Evolutionary conservation across 2,888 invertebrate genomes (phyloP).

Genomic region (Lithophane ornitopus): DNA sequence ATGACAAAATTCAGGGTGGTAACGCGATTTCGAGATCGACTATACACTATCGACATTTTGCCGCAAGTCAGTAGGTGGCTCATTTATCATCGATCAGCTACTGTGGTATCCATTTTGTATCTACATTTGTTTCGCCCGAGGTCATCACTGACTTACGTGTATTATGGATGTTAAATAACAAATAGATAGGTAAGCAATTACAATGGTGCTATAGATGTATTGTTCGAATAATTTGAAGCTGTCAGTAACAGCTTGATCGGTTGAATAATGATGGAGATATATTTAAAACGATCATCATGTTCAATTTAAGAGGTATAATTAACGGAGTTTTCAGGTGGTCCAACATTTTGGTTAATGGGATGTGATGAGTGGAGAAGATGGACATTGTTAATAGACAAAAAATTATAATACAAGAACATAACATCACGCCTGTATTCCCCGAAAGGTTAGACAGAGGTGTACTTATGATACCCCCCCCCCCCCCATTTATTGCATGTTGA

Average conservation of each 20-base stretch:
- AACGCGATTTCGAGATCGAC: neutral
- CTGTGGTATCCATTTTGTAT: slow-evolving; percentile 33
- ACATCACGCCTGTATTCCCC: too few species aligned
- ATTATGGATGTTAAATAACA: slow-evolving; percentile 31
- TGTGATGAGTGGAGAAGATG: neutral
- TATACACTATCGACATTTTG: slow-evolving; percentile 49
- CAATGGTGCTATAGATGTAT: neutral
- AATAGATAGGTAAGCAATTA: slow-evolving; percentile 10
- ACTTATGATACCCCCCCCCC: too few species aligned
- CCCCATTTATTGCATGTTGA: neutral
- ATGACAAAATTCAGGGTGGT: neutral
- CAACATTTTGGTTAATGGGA: neutral
- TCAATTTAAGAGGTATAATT: slow-evolving; percentile 17
- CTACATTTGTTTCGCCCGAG: slow-evolving; percentile 44
- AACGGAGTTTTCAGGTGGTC: neutral
- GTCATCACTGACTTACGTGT: slow-evolving; percentile 25
- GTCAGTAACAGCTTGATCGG: slow-evolving; percentile 11
- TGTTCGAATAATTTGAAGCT: slow-evolving; percentile 10
- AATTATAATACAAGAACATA: too few species aligned
- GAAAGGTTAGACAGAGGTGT: neutral
- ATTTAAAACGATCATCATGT: slow-evolving; percentile 24
- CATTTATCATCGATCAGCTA: slow-evolving; percentile 58
- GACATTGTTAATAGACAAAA: neutral
- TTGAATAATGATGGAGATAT: slow-evolving; percentile 21
- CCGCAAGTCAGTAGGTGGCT: slow-evolving; percentile 17